Percentiles rank a stretch among this genome's conserved stretches.
phyloP scores from a whole-genome alignment of 2,888 invertebrate genomes.

The Zelleria hepariella region DNA sequence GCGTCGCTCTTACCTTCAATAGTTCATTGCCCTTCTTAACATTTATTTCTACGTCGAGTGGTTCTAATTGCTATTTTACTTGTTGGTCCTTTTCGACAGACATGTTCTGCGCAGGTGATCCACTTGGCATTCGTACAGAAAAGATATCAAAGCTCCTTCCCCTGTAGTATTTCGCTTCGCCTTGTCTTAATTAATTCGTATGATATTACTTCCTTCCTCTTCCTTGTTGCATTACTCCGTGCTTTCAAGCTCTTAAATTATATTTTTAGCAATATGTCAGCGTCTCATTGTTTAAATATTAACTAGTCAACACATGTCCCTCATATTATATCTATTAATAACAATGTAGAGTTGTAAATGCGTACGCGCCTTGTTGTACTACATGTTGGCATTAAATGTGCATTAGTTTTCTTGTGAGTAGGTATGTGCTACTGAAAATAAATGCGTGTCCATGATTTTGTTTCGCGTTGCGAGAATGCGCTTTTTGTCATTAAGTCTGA shows the following conservation, averaged over 20 bases:
- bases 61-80: conserved; percentile 20
- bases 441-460: neutral
- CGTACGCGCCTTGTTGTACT: conserved; percentile 12
- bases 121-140: conserved; percentile 47
- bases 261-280: neutral
- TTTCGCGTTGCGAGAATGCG: neutral
- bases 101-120: conserved; percentile 38
- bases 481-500: neutral
- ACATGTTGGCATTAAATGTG: conserved; percentile 1
- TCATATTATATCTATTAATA: conserved; percentile 23
- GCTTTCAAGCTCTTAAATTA: neutral
- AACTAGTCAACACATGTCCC: neutral
- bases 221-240: neutral
- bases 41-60: conserved; percentile 6
- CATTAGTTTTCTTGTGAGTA: neutral
- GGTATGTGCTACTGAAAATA: neutral
- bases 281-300: neutral
- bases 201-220: neutral
- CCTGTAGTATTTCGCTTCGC: neutral
- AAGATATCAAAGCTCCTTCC: neutral
- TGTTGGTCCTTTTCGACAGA: conserved; percentile 33
- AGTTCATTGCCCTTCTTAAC: conserved; percentile 7
- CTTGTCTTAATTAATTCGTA: neutral
- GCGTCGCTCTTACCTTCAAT: conserved; percentile 7
- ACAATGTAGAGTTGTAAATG: conserved; percentile 24